These are phyloP conservation scores for Limnothrissa miodon DNA, from an alignment of 2,113 vertebrate species.

Conservation along the genomic window DNA sequence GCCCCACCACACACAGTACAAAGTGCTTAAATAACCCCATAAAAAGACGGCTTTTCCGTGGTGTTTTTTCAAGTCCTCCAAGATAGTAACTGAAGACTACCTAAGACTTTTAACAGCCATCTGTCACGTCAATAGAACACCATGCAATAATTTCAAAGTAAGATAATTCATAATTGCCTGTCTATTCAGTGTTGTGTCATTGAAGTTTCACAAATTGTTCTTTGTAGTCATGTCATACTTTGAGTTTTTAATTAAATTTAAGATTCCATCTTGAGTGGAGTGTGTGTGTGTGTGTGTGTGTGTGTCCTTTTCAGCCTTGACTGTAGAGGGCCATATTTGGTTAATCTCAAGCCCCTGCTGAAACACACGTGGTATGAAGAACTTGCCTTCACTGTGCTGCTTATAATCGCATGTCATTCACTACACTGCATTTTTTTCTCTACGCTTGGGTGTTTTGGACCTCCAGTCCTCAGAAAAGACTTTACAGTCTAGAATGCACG, in stretches of 20 bases:
- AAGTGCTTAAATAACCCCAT: not conserved
- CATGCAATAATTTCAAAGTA: not conserved
- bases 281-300: not conserved
- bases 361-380: not conserved
- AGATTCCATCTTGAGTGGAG: not conserved
- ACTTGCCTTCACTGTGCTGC: not conserved
- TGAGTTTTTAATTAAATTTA: not conserved
- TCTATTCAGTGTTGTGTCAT: constrained; percentile 4
- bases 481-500: not conserved
- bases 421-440: not conserved
- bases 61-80: not conserved
- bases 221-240: not conserved
- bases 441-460: not conserved
- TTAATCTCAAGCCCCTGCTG: not conserved
- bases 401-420: not conserved
- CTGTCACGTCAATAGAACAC: not conserved
- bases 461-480: not conserved
- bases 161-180: constrained; percentile 13
- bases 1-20: not conserved
- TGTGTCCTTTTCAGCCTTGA: not conserved
- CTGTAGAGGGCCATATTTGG: not conserved
- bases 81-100: not conserved
- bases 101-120: constrained; percentile 7
- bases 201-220: not conserved
- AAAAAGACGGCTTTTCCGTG: not conserved